Evolutionary conservation across 1,140 invertebrate species (phyloP).

Genomic region (Drosophila kikkawai): DNA sequence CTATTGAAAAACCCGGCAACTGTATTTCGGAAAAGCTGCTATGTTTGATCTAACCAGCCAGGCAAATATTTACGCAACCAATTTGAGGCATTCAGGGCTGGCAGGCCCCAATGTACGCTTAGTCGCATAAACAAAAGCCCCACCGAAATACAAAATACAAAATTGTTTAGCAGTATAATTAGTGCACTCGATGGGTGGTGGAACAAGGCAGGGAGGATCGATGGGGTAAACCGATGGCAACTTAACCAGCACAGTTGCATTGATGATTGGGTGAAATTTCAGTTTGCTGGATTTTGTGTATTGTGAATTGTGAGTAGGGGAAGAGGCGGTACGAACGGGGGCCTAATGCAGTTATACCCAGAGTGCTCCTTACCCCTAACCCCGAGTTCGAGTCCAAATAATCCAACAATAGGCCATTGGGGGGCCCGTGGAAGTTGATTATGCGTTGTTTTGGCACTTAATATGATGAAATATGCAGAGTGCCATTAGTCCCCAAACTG

Average conservation of each 20-base stretch:
- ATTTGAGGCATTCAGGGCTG: conserved; percentile 44
- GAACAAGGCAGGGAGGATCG: not conserved
- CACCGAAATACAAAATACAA: conserved; percentile 58
- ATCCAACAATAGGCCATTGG: conserved; percentile 22
- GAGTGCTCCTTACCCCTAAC: conserved; percentile 29
- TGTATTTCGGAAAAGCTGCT: not conserved
- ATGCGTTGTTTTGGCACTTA: conserved; percentile 83
- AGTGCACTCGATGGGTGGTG: conserved; percentile 55
- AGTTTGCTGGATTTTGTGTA: conserved; percentile 26
- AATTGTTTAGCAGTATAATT: conserved; percentile 70
- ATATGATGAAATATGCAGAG: conserved; percentile 83
- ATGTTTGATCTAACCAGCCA: conserved; percentile 8
- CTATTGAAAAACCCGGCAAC: not conserved
- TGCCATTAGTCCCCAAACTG: conserved; percentile 60
- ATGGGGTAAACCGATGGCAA: not conserved
- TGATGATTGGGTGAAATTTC: conserved; percentile 37
- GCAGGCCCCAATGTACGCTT: conserved; percentile 23
- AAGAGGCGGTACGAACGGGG: not conserved
- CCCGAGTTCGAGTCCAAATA: conserved; percentile 3
- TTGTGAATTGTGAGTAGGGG: not conserved
- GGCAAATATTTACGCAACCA: conserved; percentile 57
- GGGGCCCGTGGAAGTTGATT: conserved; percentile 61
- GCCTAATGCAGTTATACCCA: conserved; percentile 33
- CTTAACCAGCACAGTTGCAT: conserved; percentile 22
- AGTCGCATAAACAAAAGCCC: conserved; percentile 57